Evolutionary conservation across 2,113 vertebrate species (phyloP).

Genomic region (Gallinago media): DNA sequence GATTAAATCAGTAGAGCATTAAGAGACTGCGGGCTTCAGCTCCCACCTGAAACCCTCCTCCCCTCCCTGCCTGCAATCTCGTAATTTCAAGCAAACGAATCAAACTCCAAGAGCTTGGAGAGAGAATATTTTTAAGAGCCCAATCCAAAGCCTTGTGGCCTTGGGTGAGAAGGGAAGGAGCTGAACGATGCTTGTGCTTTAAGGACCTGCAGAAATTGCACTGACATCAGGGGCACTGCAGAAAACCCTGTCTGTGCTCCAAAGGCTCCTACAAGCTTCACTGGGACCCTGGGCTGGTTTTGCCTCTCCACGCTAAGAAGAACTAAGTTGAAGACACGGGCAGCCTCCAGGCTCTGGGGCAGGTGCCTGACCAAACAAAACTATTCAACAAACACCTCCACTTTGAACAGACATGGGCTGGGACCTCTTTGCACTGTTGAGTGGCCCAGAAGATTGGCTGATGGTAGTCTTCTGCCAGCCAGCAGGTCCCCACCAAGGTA

Average conservation of each 20-base stretch:
- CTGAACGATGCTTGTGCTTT: background rate
- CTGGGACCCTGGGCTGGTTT: background rate
- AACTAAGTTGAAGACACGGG: background rate
- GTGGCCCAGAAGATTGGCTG: background rate
- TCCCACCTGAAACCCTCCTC: background rate
- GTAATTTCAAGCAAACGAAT: background rate
- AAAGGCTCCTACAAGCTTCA: background rate
- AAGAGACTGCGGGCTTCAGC: background rate
- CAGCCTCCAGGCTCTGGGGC: background rate
- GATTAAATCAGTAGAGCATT: background rate
- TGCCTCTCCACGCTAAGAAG: background rate
- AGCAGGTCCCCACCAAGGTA: background rate
- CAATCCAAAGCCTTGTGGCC: background rate
- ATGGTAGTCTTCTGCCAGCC: background rate
- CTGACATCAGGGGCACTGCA: background rate
- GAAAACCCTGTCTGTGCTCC: background rate
- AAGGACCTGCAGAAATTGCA: background rate
- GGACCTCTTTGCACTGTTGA: background rate
- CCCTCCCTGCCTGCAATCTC: background rate
- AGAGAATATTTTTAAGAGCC: background rate
- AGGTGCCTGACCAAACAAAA: background rate
- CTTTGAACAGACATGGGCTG: accelerated
- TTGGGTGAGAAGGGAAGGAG: background rate
- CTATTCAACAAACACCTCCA: background rate
- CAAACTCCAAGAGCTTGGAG: background rate